These are phyloP conservation scores for Opisthocomus hoazin DNA, from an alignment of 2,113 vertebrate species.

Conservation along the genomic window DNA sequence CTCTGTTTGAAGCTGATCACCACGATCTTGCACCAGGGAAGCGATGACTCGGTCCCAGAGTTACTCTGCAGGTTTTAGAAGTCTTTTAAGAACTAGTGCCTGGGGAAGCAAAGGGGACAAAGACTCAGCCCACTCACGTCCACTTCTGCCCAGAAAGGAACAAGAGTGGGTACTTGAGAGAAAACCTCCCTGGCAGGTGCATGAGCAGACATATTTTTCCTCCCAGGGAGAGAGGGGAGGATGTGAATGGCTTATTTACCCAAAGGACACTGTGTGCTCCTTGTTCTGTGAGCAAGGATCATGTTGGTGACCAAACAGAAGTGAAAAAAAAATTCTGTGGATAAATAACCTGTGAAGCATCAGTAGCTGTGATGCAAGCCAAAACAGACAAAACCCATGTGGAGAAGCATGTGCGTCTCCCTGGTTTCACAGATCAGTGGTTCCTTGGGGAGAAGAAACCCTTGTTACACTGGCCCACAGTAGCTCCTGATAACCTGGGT, in stretches of 20 bases:
- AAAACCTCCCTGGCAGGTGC: not conserved
- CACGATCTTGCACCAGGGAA: fast-evolving
- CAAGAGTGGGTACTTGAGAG: not conserved
- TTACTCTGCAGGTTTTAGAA: not conserved
- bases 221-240: not conserved
- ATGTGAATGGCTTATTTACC: not conserved
- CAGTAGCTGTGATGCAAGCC: not conserved
- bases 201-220: not conserved
- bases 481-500: not conserved
- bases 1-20: not conserved
- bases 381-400: not conserved
- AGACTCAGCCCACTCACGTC: not conserved
- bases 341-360: not conserved
- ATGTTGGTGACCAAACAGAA: not conserved
- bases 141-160: not conserved
- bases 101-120: not conserved
- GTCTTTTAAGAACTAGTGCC: not conserved
- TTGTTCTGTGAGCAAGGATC: not conserved
- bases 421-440: not conserved
- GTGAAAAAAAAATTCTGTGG: not conserved
- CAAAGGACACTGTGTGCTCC: not conserved
- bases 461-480: not conserved
- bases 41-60: fast-evolving
- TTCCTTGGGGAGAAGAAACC: not conserved
- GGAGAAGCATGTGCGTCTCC: fast-evolving